These are phyloP conservation scores for Chelon auratus DNA, from an alignment of 2,797 vertebrate species.

Conservation along the genomic window DNA sequence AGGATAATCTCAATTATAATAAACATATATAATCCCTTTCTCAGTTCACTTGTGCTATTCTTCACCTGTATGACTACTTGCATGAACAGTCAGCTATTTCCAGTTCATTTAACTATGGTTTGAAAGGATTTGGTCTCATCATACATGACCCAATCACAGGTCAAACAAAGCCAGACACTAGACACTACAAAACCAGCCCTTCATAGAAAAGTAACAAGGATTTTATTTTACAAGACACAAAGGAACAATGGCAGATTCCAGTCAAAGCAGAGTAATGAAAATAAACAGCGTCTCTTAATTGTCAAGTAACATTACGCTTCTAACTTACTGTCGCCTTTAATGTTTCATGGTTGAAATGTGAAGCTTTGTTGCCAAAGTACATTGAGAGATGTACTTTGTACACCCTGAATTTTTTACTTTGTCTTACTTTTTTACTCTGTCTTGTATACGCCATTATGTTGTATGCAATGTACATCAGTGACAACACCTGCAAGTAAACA, in stretches of 20 bases:
- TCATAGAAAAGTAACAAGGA: constrained; percentile 3
- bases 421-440: background rate
- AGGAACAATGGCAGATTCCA: background rate
- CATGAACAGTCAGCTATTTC: background rate
- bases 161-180: background rate
- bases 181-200: background rate
- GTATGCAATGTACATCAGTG: background rate
- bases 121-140: too few species aligned
- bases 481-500: constrained; percentile 30
- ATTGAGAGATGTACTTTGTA: too few species aligned
- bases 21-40: too few species aligned
- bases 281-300: background rate
- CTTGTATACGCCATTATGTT: background rate
- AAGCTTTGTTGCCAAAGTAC: too few species aligned
- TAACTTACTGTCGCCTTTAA: too few species aligned
- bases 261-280: constrained; percentile 16
- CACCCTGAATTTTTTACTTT: too few species aligned
- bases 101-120: background rate
- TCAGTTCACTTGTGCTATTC: too few species aligned
- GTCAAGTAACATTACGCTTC: too few species aligned
- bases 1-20: too few species aligned
- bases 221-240: constrained; percentile 49
- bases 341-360: too few species aligned
- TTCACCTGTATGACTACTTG: background rate
- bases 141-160: background rate